Percentiles rank a stretch among this genome's conserved stretches.
phyloP scores from a whole-genome alignment of 1,140 invertebrate species.

The Diuraphis noxia region DNA sequence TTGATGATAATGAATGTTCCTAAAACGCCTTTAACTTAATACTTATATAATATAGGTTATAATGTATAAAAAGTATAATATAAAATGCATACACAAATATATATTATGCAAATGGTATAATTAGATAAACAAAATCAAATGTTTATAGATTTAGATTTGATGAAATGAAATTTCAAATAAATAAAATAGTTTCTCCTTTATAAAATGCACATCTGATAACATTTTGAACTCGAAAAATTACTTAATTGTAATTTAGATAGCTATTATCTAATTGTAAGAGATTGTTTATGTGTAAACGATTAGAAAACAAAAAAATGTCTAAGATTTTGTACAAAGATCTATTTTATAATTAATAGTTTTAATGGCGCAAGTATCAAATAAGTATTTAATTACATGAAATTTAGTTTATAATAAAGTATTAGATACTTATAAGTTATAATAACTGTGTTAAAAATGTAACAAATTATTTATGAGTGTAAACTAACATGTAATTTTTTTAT shows the following conservation, averaged over 20 bases:
- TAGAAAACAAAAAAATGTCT: too few relatives aligned
- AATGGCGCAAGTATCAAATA: background rate
- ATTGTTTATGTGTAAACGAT: background rate
- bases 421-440: too few relatives aligned
- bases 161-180: background rate
- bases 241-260: too few relatives aligned
- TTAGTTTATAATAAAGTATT: too few relatives aligned
- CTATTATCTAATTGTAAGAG: background rate
- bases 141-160: background rate
- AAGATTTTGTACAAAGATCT: background rate
- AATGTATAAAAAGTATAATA: background rate
- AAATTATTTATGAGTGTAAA: too few relatives aligned
- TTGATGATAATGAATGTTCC: background rate
- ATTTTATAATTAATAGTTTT: background rate
- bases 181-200: too few relatives aligned
- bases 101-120: background rate
- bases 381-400: background rate
- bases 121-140: background rate
- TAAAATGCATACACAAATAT: too few relatives aligned
- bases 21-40: too few relatives aligned
- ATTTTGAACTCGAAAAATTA: background rate
- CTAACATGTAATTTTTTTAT: too few relatives aligned
- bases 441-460: too few relatives aligned
- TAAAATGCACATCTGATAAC: background rate
- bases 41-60: too few relatives aligned